These are phyloP conservation scores for Baronia brevicornis DNA, from an alignment of 2,888 invertebrate species.

Conservation along the genomic window DNA sequence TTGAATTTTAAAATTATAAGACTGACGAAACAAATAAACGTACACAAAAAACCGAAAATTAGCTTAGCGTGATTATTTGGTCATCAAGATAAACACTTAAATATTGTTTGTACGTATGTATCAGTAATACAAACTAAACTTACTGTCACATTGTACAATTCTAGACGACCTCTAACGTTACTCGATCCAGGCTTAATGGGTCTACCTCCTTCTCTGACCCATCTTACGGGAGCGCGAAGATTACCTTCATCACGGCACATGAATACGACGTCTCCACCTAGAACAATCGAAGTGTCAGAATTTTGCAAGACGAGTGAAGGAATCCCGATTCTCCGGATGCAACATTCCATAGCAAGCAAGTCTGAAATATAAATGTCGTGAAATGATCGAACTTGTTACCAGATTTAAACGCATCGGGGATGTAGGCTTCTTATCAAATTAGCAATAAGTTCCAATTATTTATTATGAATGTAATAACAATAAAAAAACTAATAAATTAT, in stretches of 20 bases:
- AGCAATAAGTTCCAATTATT: no score
- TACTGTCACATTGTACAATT: slow-evolving; percentile 87
- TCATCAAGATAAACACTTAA: not conserved
- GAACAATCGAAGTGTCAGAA: slow-evolving; percentile 13
- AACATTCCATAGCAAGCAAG: slow-evolving; percentile 1
- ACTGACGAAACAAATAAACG: no score
- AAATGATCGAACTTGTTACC: no score
- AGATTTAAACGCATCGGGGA: no score
- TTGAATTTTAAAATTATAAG: no score
- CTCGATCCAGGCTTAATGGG: slow-evolving; percentile 86
- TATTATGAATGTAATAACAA: no score
- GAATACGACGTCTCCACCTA: slow-evolving; percentile 94
- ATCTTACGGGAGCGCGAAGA: slow-evolving; percentile 82
- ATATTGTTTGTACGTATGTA: not conserved
- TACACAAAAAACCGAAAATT: slow-evolving; percentile 3
- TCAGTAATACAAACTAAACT: slow-evolving; percentile 21
- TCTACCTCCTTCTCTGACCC: slow-evolving; percentile 82
- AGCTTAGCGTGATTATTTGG: slow-evolving; percentile 3
- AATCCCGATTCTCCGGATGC: no score
- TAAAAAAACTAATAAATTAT: no score
- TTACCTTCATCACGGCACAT: slow-evolving; percentile 94
- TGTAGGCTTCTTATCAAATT: no score
- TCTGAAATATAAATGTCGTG: no score
- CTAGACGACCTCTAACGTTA: slow-evolving; percentile 86
- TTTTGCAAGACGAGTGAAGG: no score